A percentile compares a stretch with the other conserved stretches of the same genome.
Conservation (phyloP, 2,888 invertebrate genomes). For the Cylindroiulus punctatus region DNA sequence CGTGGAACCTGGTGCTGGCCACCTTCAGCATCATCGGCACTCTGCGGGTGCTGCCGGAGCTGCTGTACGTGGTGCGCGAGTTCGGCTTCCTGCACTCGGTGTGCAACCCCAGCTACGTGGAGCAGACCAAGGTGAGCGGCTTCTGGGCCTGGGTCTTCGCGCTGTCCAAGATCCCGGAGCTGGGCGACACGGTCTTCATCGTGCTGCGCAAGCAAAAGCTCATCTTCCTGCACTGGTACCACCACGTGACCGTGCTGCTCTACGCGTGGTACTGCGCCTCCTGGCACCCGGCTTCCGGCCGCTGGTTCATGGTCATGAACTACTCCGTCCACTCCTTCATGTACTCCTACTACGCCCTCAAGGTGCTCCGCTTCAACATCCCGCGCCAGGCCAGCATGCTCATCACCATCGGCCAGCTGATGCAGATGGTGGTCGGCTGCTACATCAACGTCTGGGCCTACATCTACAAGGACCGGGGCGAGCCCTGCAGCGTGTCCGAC, state of each 20-base stretch:
- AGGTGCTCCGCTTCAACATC: constrained; percentile 85
- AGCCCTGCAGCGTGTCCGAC: constrained; percentile 83
- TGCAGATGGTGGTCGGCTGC: constrained; percentile 94
- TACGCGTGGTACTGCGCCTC: constrained; percentile 64
- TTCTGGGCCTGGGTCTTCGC: constrained; percentile 99
- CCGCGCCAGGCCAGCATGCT: constrained; percentile 83
- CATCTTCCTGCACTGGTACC: constrained; percentile 90
- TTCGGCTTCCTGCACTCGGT: constrained; percentile 95
- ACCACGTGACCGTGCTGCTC: constrained; percentile 66
- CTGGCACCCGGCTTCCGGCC: constrained; percentile 51
- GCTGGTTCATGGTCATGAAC: constrained; percentile 56
- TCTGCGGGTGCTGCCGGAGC: constrained; percentile 88
- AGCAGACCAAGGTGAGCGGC: constrained; percentile 90
- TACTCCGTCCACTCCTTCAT: constrained; percentile 81
- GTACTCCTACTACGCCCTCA: constrained; percentile 90
- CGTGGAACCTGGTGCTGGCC: constrained; percentile 94
- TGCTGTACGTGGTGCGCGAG: constrained; percentile 85
- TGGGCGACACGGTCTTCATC: constrained; percentile 95
- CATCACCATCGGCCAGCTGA: constrained; percentile 90
- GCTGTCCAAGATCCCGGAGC: constrained; percentile 93
- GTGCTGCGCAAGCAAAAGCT: constrained; percentile 87
- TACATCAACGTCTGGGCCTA: constrained; percentile 89
- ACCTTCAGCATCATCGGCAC: constrained; percentile 92
- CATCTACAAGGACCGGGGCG: constrained; percentile 71
- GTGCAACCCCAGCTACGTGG: constrained; percentile 93